Conservation (phyloP, 2,113 vertebrate genomes). For the Mormyrus iriodes region DNA sequence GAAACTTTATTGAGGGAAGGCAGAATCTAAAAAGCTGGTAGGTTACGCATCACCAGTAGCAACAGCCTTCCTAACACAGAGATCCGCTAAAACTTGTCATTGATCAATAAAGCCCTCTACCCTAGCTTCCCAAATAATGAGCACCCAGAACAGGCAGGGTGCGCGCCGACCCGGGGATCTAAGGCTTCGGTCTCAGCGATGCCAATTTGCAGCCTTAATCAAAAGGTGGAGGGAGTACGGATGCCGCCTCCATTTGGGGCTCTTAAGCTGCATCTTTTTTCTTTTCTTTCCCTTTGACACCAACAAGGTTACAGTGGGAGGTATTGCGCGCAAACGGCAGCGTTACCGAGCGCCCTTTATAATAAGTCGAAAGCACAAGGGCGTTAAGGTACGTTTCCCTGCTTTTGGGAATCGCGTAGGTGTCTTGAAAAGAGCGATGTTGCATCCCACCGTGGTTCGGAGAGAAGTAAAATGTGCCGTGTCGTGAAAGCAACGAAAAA, state of each 20-base stretch:
- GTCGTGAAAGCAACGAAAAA: not conserved
- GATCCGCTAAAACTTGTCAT: not conserved
- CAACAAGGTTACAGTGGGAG: slow-evolving; percentile 5
- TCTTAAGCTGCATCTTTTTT: slow-evolving; percentile 33
- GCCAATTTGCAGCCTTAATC: slow-evolving; percentile 64
- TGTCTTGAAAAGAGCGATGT: not conserved
- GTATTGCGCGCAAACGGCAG: not conserved
- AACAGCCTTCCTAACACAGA: not conserved
- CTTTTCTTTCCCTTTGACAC: slow-evolving; percentile 21
- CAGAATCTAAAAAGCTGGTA: slow-evolving; percentile 3
- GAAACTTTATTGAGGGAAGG: slow-evolving; percentile 46
- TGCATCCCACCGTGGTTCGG: not conserved
- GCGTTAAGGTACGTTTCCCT: not conserved
- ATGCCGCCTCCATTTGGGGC: slow-evolving; percentile 36
- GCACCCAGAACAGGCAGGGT: slow-evolving; percentile 48
- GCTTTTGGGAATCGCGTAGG: slow-evolving; percentile 5
- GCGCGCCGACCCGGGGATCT: slow-evolving; percentile 58
- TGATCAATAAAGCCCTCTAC: slow-evolving; percentile 2
- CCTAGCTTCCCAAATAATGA: slow-evolving; percentile 4
- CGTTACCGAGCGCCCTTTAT: slow-evolving; percentile 1
- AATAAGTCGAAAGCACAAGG: not conserved
- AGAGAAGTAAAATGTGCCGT: not conserved
- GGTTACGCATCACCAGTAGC: not conserved
- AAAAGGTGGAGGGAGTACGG: slow-evolving; percentile 45
- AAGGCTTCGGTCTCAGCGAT: slow-evolving; percentile 50